Percentiles rank a stretch among this genome's conserved stretches.
phyloP scores from a whole-genome alignment of 37 sponge, comb jelly and placozoan species.

The Hormiphora californensis region DNA sequence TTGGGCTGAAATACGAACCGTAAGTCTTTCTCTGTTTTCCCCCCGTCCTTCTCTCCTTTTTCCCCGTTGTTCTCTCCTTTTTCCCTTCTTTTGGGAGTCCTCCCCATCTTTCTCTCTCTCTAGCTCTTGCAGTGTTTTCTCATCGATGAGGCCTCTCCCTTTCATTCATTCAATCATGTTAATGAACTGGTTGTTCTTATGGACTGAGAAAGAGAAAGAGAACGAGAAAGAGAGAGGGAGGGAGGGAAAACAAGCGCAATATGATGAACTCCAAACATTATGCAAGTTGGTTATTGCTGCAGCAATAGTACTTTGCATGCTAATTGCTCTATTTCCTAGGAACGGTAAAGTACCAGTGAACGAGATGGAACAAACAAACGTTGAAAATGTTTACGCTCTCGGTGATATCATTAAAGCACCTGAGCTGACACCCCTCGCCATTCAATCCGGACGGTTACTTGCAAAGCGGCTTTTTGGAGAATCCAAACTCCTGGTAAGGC shows the following conservation, averaged over 20 bases:
- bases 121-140: background rate
- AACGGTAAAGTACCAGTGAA: constrained; percentile 50
- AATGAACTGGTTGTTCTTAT: no score
- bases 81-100: no score
- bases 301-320: no score
- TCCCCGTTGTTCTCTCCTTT: no score
- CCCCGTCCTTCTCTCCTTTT: background rate
- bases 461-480: constrained; percentile 72
- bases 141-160: no score
- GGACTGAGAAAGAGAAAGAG: no score
- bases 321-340: no score
- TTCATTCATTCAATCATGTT: no score
- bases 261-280: no score
- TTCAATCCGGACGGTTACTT: constrained; percentile 87
- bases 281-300: no score
- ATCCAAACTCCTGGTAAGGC: constrained; percentile 51
- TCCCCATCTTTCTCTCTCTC: background rate
- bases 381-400: constrained; percentile 86
- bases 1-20: constrained; percentile 72
- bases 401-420: constrained; percentile 83
- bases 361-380: constrained; percentile 88
- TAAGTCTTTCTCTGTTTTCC: background rate
- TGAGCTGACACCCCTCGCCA: constrained; percentile 95
- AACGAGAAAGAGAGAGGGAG: no score
- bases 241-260: no score